Evolutionary conservation across 2,113 vertebrate genomes (phyloP).

Genomic region (Sylvia atricapilla): DNA sequence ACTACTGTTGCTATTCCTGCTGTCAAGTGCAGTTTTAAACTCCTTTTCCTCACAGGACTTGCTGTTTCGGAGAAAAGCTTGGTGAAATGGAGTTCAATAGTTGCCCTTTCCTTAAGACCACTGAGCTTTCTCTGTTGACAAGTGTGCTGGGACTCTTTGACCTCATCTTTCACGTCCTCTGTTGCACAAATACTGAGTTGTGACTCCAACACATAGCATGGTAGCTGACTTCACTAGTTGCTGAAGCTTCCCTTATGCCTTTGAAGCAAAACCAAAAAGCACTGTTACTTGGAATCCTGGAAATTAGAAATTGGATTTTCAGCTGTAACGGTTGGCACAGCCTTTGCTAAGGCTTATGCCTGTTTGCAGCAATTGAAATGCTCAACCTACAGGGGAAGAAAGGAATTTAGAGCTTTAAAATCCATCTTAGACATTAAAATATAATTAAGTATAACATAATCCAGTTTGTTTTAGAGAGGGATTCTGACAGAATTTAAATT

Average conservation of each 20-base stretch:
- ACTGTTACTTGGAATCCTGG: background rate
- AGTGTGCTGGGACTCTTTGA: background rate
- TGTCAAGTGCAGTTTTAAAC: background rate
- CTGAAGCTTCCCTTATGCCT: background rate
- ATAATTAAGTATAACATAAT: background rate
- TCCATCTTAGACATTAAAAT: background rate
- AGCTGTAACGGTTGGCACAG: background rate
- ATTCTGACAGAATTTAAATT: background rate
- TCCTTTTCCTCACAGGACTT: background rate
- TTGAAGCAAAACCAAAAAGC: background rate
- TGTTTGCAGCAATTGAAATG: background rate
- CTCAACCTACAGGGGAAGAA: background rate
- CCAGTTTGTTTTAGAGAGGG: background rate
- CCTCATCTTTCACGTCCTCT: background rate
- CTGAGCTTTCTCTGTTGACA: constrained; percentile 8
- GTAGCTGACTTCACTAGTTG: background rate
- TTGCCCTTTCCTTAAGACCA: constrained; percentile 28
- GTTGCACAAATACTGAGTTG: background rate
- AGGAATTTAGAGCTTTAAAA: background rate
- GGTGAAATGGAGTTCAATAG: background rate
- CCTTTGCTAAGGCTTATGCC: background rate
- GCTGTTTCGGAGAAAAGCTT: constrained; percentile 12
- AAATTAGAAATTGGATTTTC: background rate
- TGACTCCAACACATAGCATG: background rate
- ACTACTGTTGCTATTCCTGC: background rate